Evolutionary conservation across 2,113 vertebrate species (phyloP).

Genomic region (Cyanistes caeruleus): DNA sequence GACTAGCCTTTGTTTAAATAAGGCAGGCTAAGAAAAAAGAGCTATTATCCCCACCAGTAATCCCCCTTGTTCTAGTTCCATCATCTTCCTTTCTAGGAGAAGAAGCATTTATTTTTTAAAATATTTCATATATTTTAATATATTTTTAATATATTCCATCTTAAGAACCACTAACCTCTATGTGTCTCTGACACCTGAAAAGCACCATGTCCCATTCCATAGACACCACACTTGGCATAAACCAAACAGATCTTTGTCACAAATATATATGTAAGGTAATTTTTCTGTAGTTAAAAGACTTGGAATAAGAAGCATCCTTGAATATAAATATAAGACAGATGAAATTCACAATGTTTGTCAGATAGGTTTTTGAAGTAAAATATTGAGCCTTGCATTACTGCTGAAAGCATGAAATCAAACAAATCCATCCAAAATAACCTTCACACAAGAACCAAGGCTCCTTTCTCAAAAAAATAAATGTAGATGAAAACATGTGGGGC

Average conservation of each 20-base stretch:
- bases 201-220: neutral
- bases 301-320: neutral
- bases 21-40: neutral
- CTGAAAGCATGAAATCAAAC: neutral
- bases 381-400: neutral
- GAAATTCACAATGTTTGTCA: rapidly evolving
- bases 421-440: neutral
- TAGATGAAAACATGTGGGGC: neutral
- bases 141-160: neutral
- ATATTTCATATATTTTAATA: neutral
- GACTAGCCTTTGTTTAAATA: neutral
- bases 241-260: neutral
- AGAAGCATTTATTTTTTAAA: neutral
- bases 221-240: neutral
- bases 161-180: neutral
- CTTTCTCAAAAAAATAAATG: neutral
- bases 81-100: neutral
- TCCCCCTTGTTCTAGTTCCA: neutral
- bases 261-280: neutral
- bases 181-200: neutral
- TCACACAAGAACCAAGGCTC: neutral
- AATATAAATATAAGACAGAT: neutral
- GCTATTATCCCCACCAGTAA: neutral
- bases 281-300: neutral
- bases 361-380: neutral